Evolutionary conservation across 2,797 vertebrate species (phyloP).

Genomic region (Silurus aristotelis): DNA sequence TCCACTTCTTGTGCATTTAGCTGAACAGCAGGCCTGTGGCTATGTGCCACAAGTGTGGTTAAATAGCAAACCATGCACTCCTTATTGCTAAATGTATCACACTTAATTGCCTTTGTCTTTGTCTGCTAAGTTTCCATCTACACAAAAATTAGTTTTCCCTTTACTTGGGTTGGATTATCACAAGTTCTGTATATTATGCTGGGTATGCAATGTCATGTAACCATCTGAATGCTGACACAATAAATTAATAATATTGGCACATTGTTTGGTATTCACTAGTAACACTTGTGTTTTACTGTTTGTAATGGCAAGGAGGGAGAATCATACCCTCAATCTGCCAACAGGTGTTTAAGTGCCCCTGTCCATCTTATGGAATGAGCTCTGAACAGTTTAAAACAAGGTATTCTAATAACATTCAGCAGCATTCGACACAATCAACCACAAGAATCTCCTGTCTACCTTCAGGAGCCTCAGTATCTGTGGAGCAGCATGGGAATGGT

Average conservation of each 20-base stretch:
- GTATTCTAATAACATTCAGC: too few relatives aligned
- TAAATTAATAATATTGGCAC: not conserved
- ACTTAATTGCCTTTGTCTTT: not conserved
- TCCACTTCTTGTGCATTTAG: not conserved
- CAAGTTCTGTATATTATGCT: not conserved
- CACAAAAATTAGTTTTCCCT: not conserved
- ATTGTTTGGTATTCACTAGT: not conserved
- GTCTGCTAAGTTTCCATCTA: not conserved
- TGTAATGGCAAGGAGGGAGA: not conserved
- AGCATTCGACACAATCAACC: too few relatives aligned
- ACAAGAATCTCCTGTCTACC: too few relatives aligned
- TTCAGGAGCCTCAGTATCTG: too few relatives aligned
- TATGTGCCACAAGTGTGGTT: not conserved
- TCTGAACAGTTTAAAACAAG: not conserved
- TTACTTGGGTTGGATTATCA: not conserved
- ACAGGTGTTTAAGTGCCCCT: not conserved
- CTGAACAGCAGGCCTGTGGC: constrained; percentile 5
- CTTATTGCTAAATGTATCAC: not conserved
- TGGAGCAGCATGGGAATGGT: too few relatives aligned
- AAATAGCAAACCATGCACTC: constrained; percentile 1
- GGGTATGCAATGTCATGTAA: not conserved
- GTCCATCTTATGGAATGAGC: not conserved
- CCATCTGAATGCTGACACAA: not conserved
- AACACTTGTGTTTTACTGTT: not conserved
- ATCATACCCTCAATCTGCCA: not conserved